Percentiles rank a stretch among this genome's conserved stretches.
phyloP scores from a whole-genome alignment of 2,113 vertebrate genomes.

The Poeciliopsis turrubarensis region DNA sequence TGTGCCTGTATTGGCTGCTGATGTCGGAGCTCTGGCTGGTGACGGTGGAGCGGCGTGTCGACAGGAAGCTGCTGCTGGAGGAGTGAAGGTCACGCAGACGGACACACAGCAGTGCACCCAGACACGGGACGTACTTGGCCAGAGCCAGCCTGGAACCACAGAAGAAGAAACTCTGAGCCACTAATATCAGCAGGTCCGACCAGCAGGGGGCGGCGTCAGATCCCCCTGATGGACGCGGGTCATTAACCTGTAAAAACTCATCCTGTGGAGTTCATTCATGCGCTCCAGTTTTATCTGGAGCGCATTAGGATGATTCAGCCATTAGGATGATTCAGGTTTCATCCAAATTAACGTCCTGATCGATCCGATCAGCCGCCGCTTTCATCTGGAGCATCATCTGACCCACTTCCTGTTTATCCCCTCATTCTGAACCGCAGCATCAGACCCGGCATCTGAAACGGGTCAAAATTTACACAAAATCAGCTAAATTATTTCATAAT shows the following conservation, averaged over 20 bases:
- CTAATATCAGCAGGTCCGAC: neutral
- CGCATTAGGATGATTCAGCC: too few species aligned
- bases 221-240: too few species aligned
- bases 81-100: conserved; percentile 74
- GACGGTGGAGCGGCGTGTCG: conserved; percentile 84
- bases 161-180: neutral
- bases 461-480: too few species aligned
- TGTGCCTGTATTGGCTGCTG: conserved; percentile 60
- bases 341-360: neutral
- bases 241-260: too few species aligned
- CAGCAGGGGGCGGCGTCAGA: too few species aligned
- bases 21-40: conserved; percentile 87
- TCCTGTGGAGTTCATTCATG: neutral
- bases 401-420: too few species aligned
- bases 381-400: too few species aligned
- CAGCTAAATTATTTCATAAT: too few species aligned
- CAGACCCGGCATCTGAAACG: too few species aligned
- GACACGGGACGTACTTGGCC: conserved; percentile 88
- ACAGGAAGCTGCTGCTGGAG: conserved; percentile 84
- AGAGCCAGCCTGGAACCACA: conserved; percentile 84
- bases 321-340: conserved; percentile 9
- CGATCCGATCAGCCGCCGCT: neutral
- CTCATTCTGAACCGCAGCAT: too few species aligned
- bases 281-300: too few species aligned
- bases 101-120: conserved; percentile 84